These are phyloP conservation scores for Aphrophora alni DNA, from an alignment of 2,888 invertebrate genomes.

Conservation along the genomic window DNA sequence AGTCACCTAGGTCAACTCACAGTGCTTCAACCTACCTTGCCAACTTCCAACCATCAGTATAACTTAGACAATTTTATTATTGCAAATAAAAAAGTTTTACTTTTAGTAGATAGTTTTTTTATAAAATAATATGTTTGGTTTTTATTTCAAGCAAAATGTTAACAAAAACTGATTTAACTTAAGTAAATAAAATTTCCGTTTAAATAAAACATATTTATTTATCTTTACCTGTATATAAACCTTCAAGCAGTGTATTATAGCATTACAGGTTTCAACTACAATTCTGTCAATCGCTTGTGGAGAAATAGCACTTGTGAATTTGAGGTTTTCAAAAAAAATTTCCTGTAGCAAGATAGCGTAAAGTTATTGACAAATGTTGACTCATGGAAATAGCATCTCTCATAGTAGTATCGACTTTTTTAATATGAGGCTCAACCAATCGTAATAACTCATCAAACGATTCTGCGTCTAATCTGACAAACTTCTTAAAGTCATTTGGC, in stretches of 20 bases:
- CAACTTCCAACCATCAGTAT: not conserved
- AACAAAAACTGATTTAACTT: no score
- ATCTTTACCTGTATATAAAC: not conserved
- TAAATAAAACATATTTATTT: no score
- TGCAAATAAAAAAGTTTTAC: no score
- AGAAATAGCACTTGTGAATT: not conserved
- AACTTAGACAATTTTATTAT: not conserved
- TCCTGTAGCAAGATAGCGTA: constrained; percentile 1
- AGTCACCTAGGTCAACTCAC: no score
- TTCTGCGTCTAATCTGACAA: constrained; percentile 13
- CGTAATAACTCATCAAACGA: constrained; percentile 16
- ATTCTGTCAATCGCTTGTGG: constrained; percentile 12
- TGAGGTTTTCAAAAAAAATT: constrained; percentile 12
- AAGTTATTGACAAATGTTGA: constrained; percentile 18
- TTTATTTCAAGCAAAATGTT: no score
- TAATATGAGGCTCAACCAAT: constrained; percentile 19
- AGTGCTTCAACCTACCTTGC: constrained; percentile 12
- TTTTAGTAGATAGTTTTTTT: no score
- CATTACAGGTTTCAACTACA: constrained; percentile 19
- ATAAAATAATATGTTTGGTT: no score
- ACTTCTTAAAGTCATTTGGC: constrained; percentile 5
- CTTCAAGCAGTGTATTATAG: constrained; percentile 16
- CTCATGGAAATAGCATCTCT: constrained; percentile 13
- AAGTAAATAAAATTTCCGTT: no score
- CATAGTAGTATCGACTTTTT: constrained; percentile 12